These are phyloP conservation scores for Gymnosoma rotundatum DNA, from an alignment of 2,888 invertebrate genomes.

Conservation along the genomic window DNA sequence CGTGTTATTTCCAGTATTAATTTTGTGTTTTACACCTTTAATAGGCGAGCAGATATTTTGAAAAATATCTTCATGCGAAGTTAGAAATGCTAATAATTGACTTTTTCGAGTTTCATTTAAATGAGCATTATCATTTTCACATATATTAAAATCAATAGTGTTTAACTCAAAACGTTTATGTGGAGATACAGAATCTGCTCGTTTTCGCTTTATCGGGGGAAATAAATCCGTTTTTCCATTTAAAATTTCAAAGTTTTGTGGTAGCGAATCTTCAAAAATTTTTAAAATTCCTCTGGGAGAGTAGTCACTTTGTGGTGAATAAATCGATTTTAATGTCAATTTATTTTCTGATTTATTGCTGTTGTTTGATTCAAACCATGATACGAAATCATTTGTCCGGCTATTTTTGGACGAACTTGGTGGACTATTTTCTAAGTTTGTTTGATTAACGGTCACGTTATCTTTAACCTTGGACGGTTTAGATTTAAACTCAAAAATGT, in stretches of 20 bases:
- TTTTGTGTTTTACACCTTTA: slow-evolving; percentile 16
- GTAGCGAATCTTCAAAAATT: slow-evolving; percentile 35
- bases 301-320: slow-evolving; percentile 6
- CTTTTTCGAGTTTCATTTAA: neutral
- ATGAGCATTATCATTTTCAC: neutral
- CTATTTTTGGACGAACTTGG: no score
- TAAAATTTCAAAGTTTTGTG: slow-evolving; percentile 17
- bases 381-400: no score
- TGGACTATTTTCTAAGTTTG: no score
- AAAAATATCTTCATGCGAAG: neutral
- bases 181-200: neutral
- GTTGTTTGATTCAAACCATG: slow-evolving; percentile 28
- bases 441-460: no score
- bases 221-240: slow-evolving; percentile 2
- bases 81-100: neutral
- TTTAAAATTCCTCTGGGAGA: slow-evolving; percentile 32
- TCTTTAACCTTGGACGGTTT: no score
- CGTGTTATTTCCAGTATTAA: slow-evolving; percentile 23
- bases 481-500: no score
- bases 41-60: slow-evolving; percentile 1
- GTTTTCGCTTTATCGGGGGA: slow-evolving; percentile 16
- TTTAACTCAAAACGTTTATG: neutral
- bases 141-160: neutral
- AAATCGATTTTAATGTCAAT: neutral
- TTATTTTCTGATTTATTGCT: neutral